A percentile compares a stretch with the other conserved stretches of the same genome.
Evolutionary conservation across 1,140 invertebrate species (phyloP).

Genomic region (Procambarus clarkii): DNA sequence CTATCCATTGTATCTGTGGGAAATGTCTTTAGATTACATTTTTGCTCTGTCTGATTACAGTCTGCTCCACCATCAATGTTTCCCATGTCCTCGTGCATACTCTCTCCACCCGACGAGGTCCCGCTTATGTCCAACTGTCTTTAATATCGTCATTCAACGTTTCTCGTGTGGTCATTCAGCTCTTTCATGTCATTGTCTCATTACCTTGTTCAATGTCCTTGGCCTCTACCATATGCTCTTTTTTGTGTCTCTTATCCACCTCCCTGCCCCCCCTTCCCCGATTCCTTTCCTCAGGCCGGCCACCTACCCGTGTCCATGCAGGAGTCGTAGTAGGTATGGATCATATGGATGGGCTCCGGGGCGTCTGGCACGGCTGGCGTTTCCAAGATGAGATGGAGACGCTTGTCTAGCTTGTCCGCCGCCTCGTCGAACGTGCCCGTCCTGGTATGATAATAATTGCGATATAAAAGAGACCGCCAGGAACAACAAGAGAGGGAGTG

Average conservation of each 20-base stretch:
- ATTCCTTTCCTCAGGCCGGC: background rate
- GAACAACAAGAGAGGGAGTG: background rate
- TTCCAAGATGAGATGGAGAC: conserved; percentile 33
- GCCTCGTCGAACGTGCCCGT: conserved; percentile 31
- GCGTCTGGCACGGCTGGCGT: conserved; percentile 2
- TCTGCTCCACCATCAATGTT: no score
- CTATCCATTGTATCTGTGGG: conserved; percentile 16
- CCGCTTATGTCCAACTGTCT: no score
- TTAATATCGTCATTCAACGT: no score
- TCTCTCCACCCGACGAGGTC: no score
- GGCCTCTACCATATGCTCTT: no score
- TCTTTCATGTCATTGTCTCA: no score
- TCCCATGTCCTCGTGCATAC: no score
- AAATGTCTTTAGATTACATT: background rate
- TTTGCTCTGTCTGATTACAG: no score
- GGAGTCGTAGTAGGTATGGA: conserved; percentile 1
- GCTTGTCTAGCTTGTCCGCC: background rate
- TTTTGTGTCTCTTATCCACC: background rate
- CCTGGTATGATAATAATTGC: background rate
- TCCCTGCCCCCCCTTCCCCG: background rate
- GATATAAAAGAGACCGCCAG: background rate
- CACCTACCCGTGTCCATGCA: conserved; percentile 49
- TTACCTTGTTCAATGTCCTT: no score
- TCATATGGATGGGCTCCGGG: conserved; percentile 39
- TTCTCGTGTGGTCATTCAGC: no score